phyloP scores from a whole-genome alignment of 2,113 vertebrate species.

The Aptenodytes forsteri region DNA sequence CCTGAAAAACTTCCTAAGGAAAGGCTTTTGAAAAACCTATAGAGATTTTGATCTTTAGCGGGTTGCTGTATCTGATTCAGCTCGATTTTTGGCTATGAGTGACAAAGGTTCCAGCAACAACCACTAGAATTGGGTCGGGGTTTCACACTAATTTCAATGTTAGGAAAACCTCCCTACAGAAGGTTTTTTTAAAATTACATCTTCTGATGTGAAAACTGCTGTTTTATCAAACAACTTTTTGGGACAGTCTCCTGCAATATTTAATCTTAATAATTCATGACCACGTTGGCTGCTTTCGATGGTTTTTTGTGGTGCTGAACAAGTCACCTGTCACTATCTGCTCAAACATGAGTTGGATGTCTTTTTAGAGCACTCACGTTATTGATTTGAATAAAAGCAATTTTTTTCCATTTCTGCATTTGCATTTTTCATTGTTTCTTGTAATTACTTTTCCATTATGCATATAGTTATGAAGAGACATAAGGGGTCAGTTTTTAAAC shows the following conservation, averaged over 20 bases:
- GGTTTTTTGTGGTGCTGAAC: background rate
- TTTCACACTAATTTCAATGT: background rate
- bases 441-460: background rate
- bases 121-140: rapidly evolving
- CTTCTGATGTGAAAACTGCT: background rate
- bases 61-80: background rate
- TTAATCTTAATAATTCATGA: background rate
- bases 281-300: background rate
- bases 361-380: background rate
- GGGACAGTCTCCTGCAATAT: rapidly evolving
- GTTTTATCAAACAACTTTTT: background rate
- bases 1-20: background rate
- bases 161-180: background rate
- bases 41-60: background rate
- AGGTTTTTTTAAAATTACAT: background rate
- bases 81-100: background rate
- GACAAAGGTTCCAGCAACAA: background rate
- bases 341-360: background rate
- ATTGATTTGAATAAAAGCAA: background rate
- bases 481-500: background rate
- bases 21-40: background rate
- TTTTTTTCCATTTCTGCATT: background rate
- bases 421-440: background rate
- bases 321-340: background rate
- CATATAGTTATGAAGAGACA: background rate